Base-by-base conservation (phyloP, 2,113 vertebrate species). In the Macquaria australasica region DNA sequence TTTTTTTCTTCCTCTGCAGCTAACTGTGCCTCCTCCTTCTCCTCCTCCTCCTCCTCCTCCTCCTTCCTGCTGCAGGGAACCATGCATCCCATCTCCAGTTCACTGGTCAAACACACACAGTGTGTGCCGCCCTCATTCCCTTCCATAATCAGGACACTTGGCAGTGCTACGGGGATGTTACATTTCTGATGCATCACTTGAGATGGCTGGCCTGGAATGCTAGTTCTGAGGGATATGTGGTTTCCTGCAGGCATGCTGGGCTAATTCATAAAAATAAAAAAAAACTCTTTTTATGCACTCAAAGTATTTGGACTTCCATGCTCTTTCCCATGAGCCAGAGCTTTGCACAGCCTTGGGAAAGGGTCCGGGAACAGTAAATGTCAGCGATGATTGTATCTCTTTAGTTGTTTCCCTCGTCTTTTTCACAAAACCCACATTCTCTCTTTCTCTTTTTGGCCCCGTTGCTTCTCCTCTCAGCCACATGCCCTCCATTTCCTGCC, bases 81-180 rank as follows among this genome's bases (percentile, higher is more conserved):
- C 92, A 91, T 92, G 93, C 91, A 89, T 91, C 91, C 91, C 80
- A 85, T 94, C 92, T 94, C 68, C 94, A 95, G 91, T 93, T 95
- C 92, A 93, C 93, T 95, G 93, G 93, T 95, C 93, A 94, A 93
- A 93, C 91, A 93, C 90, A 92, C 88, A 94, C 91, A 87, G 84
- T 88, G 89, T 88, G 89, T 86, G 93, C 89, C 81, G 91, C 81
- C 94, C 90, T 94, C 92, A 92, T 94, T 94, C 89, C 85, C 90
- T 90, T 92, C 89, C 71, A 87, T 91, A 94, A 95, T 93, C 93
- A 94, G 93, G 93, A 90, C 94, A 94, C 86, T 91, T 80, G 50
- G 90, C 81, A 85, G 89, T 78, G 90, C 93, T 93, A 89, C 75
- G 41, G 91, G 93, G 92, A 94, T 90, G 90, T 92, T 92, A 89